Conservation (phyloP, 2,797 vertebrate genomes). For the Momotus momota region DNA sequence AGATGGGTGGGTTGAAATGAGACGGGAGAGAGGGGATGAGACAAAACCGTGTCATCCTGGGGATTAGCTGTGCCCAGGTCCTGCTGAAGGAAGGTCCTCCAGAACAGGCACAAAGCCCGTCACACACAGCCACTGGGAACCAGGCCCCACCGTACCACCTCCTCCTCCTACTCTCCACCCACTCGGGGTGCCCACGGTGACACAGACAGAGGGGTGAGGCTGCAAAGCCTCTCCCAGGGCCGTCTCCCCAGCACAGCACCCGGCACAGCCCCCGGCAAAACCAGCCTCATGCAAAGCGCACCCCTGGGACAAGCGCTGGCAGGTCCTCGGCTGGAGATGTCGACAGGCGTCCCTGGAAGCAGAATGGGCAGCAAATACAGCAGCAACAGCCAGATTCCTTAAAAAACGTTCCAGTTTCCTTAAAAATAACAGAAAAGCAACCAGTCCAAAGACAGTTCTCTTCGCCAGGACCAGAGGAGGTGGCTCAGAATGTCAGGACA, state of each 20-base stretch:
- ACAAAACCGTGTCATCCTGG: not conserved
- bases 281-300: rapidly evolving
- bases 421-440: not conserved
- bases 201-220: not conserved
- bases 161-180: rapidly evolving
- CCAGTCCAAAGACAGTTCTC: not conserved
- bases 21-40: not conserved
- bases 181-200: rapidly evolving
- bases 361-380: not conserved
- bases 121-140: not conserved
- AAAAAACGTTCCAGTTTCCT: not conserved
- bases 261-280: not conserved
- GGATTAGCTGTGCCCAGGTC: not conserved
- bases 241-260: not conserved
- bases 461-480: not conserved
- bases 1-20: not conserved
- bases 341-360: not conserved
- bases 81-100: not conserved
- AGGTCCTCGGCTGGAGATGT: not conserved
- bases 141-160: rapidly evolving
- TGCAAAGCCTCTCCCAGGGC: not conserved
- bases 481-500: not conserved
- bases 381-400: not conserved
- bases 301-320: not conserved
- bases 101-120: not conserved